Conservation (phyloP, 2,888 invertebrate species). For the Lapara coniferarum region DNA sequence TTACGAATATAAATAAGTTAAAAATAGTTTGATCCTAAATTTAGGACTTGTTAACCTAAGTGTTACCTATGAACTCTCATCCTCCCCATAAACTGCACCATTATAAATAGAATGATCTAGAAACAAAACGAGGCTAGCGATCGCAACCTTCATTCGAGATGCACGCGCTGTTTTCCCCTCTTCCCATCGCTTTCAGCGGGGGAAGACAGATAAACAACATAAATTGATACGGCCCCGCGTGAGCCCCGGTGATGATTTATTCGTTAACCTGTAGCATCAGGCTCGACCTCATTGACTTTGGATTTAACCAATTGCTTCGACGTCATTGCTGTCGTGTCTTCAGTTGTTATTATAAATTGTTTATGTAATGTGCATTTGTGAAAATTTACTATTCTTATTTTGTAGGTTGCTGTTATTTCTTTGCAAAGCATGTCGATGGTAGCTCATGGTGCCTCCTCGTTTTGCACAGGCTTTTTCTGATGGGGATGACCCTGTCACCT, state of each 20-base stretch:
- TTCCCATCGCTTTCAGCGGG: conserved; percentile 37
- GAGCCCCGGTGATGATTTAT: conserved; percentile 71
- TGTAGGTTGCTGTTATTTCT: too few species aligned
- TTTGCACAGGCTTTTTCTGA: too few species aligned
- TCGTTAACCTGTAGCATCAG: conserved; percentile 76
- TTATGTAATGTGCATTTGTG: too few species aligned
- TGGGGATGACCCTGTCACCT: too few species aligned
- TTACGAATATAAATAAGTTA: too few species aligned
- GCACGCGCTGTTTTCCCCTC: conserved; percentile 22
- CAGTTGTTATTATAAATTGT: neutral
- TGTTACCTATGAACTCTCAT: neutral
- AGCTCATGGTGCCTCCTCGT: too few species aligned
- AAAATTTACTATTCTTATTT: too few species aligned
- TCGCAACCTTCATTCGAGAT: conserved; percentile 15
- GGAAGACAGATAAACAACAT: conserved; percentile 35
- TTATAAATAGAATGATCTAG: conserved; percentile 14
- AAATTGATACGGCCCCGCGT: conserved; percentile 78
- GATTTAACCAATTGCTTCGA: conserved; percentile 32
- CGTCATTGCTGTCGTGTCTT: conserved; percentile 14
- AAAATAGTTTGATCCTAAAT: too few species aligned
- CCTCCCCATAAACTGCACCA: neutral
- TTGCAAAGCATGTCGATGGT: too few species aligned
- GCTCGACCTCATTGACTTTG: conserved; percentile 68
- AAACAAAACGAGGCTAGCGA: conserved; percentile 6
- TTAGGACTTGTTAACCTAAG: too few species aligned